phyloP scores from a whole-genome alignment of 2,797 vertebrate species.

The Malurus splendens region DNA sequence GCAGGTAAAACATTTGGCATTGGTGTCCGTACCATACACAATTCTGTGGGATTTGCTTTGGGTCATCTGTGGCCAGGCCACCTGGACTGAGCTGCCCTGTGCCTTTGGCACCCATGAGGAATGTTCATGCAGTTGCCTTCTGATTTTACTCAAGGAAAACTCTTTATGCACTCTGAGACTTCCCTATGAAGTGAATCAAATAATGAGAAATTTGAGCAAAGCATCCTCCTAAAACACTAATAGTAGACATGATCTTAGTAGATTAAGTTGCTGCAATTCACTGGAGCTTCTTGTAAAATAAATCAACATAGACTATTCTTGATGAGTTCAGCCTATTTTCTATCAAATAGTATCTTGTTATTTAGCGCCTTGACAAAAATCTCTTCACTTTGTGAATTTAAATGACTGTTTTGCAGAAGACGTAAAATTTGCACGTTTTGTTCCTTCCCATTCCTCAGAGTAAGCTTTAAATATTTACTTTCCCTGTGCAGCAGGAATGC shows the following conservation, averaged over 20 bases:
- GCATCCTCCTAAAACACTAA: background rate
- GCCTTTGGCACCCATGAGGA: rapidly evolving
- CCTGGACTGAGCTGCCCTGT: background rate
- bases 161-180: background rate
- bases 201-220: background rate
- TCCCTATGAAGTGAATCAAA: background rate
- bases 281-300: background rate
- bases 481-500: background rate
- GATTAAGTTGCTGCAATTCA: background rate
- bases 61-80: background rate
- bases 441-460: background rate
- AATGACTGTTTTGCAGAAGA: background rate
- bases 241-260: background rate
- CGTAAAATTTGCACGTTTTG: background rate
- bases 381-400: background rate
- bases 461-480: background rate
- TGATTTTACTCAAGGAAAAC: background rate
- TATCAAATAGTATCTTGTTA: background rate
- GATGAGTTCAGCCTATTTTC: background rate
- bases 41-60: background rate
- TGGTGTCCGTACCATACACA: background rate
- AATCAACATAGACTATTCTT: background rate
- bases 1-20: background rate
- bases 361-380: background rate
- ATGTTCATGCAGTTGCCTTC: background rate